Conservation (phyloP, 2,797 vertebrate genomes). For the Xenops minutus region DNA sequence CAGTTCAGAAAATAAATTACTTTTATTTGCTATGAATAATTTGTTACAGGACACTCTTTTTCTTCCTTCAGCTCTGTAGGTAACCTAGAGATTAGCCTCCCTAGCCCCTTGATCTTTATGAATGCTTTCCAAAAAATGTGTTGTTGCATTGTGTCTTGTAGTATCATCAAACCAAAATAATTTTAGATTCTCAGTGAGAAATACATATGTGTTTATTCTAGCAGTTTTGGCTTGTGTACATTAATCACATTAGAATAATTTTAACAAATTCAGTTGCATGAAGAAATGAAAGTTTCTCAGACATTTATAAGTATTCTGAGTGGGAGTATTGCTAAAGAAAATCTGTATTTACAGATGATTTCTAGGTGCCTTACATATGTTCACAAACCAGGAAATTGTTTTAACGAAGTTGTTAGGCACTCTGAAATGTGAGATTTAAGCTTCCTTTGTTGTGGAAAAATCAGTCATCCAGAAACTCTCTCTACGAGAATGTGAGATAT, state of each 20-base stretch:
- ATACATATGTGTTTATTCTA: not conserved
- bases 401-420: not conserved
- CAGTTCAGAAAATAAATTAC: not conserved
- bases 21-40: not conserved
- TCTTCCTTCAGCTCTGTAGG: not conserved
- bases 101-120: not conserved
- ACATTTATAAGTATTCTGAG: not conserved
- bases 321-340: not conserved
- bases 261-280: not conserved
- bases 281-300: not conserved
- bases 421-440: slow-evolving; percentile 29
- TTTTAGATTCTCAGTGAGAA: not conserved
- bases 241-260: not conserved
- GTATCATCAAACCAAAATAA: not conserved
- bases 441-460: slow-evolving; percentile 42
- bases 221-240: not conserved
- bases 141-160: not conserved
- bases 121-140: not conserved
- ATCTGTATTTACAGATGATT: not conserved
- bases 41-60: not conserved
- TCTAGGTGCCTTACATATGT: not conserved
- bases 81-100: not conserved
- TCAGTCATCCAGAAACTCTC: slow-evolving; percentile 22
- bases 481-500: slow-evolving; percentile 10
- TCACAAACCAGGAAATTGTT: slow-evolving; percentile 11